Conservation (phyloP, 2,113 vertebrate species). For the Forbesichthys papilliferus region DNA sequence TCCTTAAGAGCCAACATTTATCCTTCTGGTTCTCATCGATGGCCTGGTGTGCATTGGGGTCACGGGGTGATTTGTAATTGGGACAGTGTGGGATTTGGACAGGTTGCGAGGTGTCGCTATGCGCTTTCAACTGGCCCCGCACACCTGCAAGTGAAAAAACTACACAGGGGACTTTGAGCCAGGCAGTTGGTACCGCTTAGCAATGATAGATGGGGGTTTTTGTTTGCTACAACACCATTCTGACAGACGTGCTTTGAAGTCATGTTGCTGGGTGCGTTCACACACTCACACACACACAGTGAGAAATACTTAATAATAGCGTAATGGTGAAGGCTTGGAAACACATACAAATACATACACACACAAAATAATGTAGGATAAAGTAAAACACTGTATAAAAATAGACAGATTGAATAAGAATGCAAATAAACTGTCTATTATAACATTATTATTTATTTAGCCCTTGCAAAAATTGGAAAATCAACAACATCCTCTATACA, state of each 20-base stretch:
- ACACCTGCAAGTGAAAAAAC: conserved; percentile 2
- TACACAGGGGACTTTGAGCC: background rate
- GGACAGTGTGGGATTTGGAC: background rate
- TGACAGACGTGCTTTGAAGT: no score
- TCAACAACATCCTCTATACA: background rate
- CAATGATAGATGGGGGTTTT: no score
- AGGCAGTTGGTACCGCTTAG: conserved; percentile 4
- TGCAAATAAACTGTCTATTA: no score
- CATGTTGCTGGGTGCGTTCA: background rate
- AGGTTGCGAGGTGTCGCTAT: background rate
- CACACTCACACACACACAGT: background rate
- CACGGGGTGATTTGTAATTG: background rate
- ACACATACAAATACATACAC: conserved; percentile 1
- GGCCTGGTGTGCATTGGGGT: background rate
- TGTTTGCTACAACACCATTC: no score
- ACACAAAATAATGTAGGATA: background rate
- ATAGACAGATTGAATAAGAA: no score
- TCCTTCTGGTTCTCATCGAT: background rate
- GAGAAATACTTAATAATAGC: background rate
- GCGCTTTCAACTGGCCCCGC: background rate
- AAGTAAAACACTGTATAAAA: no score
- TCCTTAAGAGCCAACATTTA: background rate
- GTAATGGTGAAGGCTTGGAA: background rate
- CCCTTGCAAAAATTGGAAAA: background rate
- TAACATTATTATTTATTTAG: background rate